Base-by-base conservation (phyloP, 2,888 invertebrate species). In the Stictocephala bisonia region DNA sequence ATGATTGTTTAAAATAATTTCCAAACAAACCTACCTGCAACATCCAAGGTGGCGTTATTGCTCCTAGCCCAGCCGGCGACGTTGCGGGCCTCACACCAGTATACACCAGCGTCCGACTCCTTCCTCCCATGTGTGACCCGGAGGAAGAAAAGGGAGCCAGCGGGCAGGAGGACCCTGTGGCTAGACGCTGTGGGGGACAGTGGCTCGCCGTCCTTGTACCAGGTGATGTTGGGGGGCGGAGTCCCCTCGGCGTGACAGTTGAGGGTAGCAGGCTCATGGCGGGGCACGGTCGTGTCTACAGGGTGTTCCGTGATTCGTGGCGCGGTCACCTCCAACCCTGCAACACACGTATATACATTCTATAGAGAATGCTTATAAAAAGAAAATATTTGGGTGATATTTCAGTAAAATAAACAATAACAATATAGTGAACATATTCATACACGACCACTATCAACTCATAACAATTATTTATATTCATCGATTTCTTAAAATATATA, bases 1-100 rank as follows among this genome's bases (percentile, higher is more conserved):
- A n/a, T n/a, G n/a, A n/a, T n/a, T n/a, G n/a, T n/a, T n/a, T n/a
- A n/a, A n/a, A n/a, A n/a, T n/a, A n/a, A n/a, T n/a, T n/a, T n/a
- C n/a, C n/a, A n/a, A n/a, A n/a, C n/a, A n/a, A n/a, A n/a, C n/a
- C n/a, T 86, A 97, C 97, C 95, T 85, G 97, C 96, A 82, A 97
- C 95, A 85, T 95, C 94, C 79, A 99, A 90, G 69, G 96, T 95
- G 76, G 98, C 98, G 85, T 97, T 97, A 81, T 93, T 90, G 84
- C 96, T 96, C 82, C 91, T 89, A 75, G 93, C 95, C 80, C 91
- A 91, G 75, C 98, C 98, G 75, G 93, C 93, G 78, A 90, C 89
- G 86, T 98, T 99, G 82, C 91, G 91, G 68, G 97, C 98, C 80
- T 97, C 94, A 86, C 98, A 99, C 94, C 97, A 97, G 85, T 98